Conservation (phyloP, 2,888 invertebrate genomes). For the Acleris sparsana region DNA sequence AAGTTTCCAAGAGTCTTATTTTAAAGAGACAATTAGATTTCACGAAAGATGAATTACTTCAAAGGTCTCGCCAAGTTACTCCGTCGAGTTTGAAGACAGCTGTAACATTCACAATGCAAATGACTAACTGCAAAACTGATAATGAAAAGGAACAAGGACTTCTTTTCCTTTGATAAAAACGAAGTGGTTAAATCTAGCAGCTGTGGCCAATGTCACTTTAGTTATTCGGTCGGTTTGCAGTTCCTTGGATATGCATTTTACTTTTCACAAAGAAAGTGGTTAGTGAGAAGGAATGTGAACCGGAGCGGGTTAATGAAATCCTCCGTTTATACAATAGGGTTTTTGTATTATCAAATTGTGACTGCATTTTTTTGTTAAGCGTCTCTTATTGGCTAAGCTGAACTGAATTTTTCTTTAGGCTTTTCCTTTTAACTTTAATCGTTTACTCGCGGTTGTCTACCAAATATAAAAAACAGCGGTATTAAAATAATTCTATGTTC, state of each 20-base stretch:
- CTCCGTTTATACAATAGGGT: not conserved
- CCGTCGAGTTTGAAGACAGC: slow-evolving; percentile 45
- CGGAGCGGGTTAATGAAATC: not conserved
- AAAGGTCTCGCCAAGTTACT: not conserved
- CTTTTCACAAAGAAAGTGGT: slow-evolving; percentile 55
- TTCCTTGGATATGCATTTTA: slow-evolving; percentile 59
- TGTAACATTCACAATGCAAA: slow-evolving; percentile 65
- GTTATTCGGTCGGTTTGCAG: slow-evolving; percentile 53
- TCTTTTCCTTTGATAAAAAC: slow-evolving; percentile 70
- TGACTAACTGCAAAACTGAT: slow-evolving; percentile 56
- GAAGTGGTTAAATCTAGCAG: slow-evolving; percentile 60
- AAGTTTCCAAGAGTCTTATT: no score
- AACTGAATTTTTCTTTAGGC: no score
- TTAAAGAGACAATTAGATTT: slow-evolving; percentile 1
- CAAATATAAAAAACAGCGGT: no score
- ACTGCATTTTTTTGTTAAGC: no score
- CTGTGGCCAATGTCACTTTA: slow-evolving; percentile 70
- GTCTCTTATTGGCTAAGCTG: no score
- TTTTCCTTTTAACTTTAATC: no score
- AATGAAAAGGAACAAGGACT: slow-evolving; percentile 54
- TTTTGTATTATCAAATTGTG: no score
- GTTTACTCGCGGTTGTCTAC: no score
- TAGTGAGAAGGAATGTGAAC: slow-evolving; percentile 41
- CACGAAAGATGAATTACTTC: not conserved
- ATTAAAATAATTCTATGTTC: no score